phyloP scores from a whole-genome alignment of 2,113 vertebrate species.

The Bungarus multicinctus region DNA sequence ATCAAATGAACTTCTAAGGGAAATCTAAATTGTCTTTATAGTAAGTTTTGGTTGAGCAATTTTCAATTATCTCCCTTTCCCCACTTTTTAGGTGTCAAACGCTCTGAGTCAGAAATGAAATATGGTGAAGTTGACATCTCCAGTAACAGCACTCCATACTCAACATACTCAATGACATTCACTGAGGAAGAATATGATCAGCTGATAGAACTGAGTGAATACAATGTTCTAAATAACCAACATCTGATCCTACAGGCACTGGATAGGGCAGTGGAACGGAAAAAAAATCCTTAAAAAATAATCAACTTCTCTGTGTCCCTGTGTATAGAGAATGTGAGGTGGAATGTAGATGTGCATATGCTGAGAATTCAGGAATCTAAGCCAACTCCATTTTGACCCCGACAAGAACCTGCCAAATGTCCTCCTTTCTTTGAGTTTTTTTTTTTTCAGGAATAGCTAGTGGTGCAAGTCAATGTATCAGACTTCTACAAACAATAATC shows the following conservation, averaged over 20 bases:
- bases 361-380: background rate
- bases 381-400: background rate
- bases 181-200: constrained; percentile 52
- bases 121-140: constrained; percentile 70
- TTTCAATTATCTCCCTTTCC: constrained; percentile 18
- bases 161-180: constrained; percentile 70
- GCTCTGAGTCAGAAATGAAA: constrained; percentile 69
- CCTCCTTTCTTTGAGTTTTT: background rate
- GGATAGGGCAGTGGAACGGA: constrained; percentile 53
- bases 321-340: background rate
- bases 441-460: background rate
- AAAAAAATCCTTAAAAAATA: constrained; percentile 55
- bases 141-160: constrained; percentile 61
- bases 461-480: background rate
- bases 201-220: constrained; percentile 68
- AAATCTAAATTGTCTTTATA: background rate
- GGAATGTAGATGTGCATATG: background rate
- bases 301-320: background rate
- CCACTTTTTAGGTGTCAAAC: constrained; percentile 63
- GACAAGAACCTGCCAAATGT: background rate
- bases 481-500: background rate
- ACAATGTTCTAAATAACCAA: constrained; percentile 72
- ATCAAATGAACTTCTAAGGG: background rate
- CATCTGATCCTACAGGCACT: constrained; percentile 59
- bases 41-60: background rate